Conservation (phyloP, 2,888 invertebrate species). For the Eristalis tenax region DNA sequence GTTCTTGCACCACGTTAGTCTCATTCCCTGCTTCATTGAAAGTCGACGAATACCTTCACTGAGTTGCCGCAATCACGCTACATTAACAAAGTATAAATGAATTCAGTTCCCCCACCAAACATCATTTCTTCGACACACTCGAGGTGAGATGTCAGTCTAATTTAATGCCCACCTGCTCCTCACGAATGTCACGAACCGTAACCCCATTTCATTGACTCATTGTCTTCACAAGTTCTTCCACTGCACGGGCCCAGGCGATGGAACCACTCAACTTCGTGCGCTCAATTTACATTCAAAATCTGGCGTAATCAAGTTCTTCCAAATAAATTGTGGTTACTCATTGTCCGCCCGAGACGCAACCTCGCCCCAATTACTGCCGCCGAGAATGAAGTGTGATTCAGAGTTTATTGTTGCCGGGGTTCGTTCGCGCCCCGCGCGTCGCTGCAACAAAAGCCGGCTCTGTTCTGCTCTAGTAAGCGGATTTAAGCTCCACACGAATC, state of each 20-base stretch:
- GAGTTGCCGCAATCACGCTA: no score
- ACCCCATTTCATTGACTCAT: background rate
- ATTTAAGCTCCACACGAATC: background rate
- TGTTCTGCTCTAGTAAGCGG: background rate
- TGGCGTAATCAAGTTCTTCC: background rate
- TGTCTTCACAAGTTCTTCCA: background rate
- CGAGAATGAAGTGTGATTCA: constrained; percentile 43
- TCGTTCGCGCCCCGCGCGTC: constrained; percentile 6
- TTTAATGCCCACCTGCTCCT: background rate
- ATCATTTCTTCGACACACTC: background rate
- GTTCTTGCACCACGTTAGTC: no score
- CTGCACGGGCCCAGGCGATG: background rate
- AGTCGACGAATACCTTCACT: no score
- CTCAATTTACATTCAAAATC: background rate
- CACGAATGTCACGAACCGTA: background rate
- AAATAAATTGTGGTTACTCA: constrained; percentile 21
- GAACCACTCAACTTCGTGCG: background rate
- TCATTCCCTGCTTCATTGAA: no score
- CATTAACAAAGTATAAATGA: no score
- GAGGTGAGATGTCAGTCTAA: background rate
- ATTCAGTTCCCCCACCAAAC: no score
- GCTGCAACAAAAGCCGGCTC: background rate
- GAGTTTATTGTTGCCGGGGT: constrained; percentile 30
- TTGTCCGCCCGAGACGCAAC: constrained; percentile 11
- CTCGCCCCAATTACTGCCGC: constrained; percentile 8